phyloP scores from a whole-genome alignment of 2,888 invertebrate genomes.

The Tinea pellionella region DNA sequence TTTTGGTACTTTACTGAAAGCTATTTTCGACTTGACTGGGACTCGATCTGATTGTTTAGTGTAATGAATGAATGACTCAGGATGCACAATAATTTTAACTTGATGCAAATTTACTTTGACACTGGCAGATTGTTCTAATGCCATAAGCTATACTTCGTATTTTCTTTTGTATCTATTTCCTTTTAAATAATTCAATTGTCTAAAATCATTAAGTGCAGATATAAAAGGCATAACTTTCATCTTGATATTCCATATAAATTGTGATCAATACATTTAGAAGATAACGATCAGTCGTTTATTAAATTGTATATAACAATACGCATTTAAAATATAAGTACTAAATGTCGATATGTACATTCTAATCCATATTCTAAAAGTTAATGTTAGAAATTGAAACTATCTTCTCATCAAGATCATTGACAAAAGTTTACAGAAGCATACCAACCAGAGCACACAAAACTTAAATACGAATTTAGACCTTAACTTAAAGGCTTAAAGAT shows the following conservation, averaged over 20 bases:
- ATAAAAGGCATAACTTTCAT: not conserved
- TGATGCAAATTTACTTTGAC: no score
- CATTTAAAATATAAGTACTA: not conserved
- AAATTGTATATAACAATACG: not conserved
- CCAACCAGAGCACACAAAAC: not conserved
- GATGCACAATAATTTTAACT: no score
- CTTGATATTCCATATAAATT: not conserved
- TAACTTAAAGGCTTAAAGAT: not conserved
- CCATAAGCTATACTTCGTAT: no score
- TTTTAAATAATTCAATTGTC: no score
- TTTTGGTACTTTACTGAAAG: no score
- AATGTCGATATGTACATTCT: not conserved
- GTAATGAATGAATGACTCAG: no score
- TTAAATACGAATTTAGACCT: not conserved
- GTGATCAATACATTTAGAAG: not conserved
- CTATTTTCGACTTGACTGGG: no score
- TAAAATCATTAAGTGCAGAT: not conserved
- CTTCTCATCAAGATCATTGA: not conserved
- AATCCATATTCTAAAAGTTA: not conserved
- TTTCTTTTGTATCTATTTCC: no score
- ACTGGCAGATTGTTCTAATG: no score
- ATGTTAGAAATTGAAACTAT: not conserved
- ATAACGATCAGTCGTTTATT: conserved; percentile 5
- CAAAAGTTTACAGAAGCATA: not conserved
- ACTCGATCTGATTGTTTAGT: no score